Conservation (phyloP, 2,797 vertebrate species). For the Phalloptychus januarius region DNA sequence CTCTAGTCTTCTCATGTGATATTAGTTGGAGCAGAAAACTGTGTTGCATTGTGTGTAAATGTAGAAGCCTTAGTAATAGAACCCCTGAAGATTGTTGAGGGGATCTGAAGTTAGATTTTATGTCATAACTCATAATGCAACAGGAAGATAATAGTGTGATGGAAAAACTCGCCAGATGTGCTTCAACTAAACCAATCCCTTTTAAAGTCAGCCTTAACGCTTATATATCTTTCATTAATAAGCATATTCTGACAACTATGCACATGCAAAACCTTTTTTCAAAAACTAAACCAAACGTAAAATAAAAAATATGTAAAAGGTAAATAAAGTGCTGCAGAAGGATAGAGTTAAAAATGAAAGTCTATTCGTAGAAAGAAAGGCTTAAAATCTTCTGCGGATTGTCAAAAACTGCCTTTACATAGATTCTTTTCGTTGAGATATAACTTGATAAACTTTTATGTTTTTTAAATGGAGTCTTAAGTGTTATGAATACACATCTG, state of each 20-base stretch:
- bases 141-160: too few relatives aligned
- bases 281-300: not conserved
- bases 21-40: slow-evolving; percentile 6
- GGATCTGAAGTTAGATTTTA: slow-evolving; percentile 12
- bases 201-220: not conserved
- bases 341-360: not conserved
- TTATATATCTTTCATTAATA: not conserved
- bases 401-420: not conserved
- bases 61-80: not conserved
- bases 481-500: not conserved
- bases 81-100: not conserved
- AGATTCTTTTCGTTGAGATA: not conserved
- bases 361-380: not conserved
- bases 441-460: not conserved
- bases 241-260: not conserved
- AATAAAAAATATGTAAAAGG: not conserved
- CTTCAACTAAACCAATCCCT: not conserved
- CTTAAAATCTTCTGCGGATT: not conserved
- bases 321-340: not conserved
- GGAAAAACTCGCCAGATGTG: not conserved
- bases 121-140: too few relatives aligned
- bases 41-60: not conserved
- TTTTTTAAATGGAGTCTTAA: not conserved
- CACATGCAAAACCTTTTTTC: not conserved
- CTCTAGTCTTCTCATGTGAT: slow-evolving; percentile 19